Conservation (phyloP, 2,113 vertebrate genomes). For the Microcebus murinus region DNA sequence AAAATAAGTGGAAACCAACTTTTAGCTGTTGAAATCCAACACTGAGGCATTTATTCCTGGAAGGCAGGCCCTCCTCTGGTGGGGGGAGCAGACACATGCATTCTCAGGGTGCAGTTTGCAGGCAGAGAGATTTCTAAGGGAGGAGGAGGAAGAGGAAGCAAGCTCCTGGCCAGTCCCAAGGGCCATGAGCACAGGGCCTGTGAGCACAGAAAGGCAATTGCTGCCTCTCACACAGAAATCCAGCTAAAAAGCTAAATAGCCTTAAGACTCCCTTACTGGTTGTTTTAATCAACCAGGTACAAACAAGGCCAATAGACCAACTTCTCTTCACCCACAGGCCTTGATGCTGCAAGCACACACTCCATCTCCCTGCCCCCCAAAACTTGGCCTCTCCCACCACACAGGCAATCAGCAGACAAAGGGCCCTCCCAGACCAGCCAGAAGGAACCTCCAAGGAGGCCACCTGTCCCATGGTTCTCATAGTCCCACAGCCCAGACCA, state of each 20-base stretch:
- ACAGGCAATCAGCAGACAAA: background rate
- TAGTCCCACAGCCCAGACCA: background rate
- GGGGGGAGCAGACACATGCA: background rate
- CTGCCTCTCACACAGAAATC: background rate
- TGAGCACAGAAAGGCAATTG: background rate
- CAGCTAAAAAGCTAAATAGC: background rate
- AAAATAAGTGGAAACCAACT: conserved; percentile 24
- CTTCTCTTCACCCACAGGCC: background rate
- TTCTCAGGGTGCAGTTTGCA: background rate
- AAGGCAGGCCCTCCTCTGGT: background rate
- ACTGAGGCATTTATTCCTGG: background rate
- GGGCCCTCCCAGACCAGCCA: background rate
- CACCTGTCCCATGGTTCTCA: background rate
- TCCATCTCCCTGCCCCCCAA: background rate
- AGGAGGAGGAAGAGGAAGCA: background rate
- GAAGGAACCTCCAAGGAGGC: background rate
- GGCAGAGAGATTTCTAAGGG: background rate
- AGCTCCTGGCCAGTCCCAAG: background rate
- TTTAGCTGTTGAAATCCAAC: conserved; percentile 1
- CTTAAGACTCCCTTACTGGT: background rate
- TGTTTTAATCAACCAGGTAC: conserved; percentile 16
- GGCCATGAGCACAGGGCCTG: background rate
- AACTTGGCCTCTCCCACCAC: background rate
- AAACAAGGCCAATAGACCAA: background rate
- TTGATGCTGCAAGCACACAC: background rate